Evolutionary conservation across 2,888 invertebrate species (phyloP).

Genomic region (Platycheirus albimanus): DNA sequence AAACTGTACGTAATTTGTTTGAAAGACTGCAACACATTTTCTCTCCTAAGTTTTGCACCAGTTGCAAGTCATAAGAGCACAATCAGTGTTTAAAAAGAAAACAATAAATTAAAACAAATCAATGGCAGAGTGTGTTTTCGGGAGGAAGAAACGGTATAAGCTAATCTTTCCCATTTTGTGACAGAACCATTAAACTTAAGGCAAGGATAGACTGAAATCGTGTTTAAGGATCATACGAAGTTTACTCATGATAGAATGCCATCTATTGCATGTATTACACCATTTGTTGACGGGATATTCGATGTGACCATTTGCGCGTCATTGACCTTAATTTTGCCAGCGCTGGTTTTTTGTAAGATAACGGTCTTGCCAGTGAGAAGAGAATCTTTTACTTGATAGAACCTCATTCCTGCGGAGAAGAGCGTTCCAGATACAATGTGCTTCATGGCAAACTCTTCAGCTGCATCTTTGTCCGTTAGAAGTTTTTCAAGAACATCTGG

Average conservation of each 20-base stretch:
- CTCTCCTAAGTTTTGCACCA: conserved; percentile 48
- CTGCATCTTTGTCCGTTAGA: conserved; percentile 86
- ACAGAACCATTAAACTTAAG: conserved; percentile 38
- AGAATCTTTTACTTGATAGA: conserved; percentile 92
- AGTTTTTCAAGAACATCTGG: conserved; percentile 85
- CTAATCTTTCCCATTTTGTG: conserved; percentile 36
- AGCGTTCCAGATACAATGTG: conserved; percentile 91
- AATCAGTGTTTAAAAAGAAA: conserved; percentile 39
- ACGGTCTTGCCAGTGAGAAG: conserved; percentile 89
- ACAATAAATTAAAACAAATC: conserved; percentile 53
- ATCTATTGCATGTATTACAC: conserved; percentile 93
- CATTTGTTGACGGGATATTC: conserved; percentile 94
- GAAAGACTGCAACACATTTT: conserved; percentile 52
- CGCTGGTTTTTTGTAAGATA: conserved; percentile 89
- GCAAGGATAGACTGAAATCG: conserved; percentile 57
- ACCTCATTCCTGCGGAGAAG: conserved; percentile 93
- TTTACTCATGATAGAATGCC: conserved; percentile 84
- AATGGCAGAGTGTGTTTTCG: conserved; percentile 57
- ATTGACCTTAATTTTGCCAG: conserved; percentile 92
- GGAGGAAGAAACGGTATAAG: conserved; percentile 22
- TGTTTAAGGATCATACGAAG: neutral
- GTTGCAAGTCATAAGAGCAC: conserved; percentile 44
- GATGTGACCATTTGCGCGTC: conserved; percentile 91
- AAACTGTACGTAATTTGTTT: neutral
- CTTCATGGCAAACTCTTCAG: conserved; percentile 89